Percentiles rank a stretch among this genome's conserved stretches.
Conservation (phyloP, 1,140 invertebrate species). For the Antheraea pernyi region DNA sequence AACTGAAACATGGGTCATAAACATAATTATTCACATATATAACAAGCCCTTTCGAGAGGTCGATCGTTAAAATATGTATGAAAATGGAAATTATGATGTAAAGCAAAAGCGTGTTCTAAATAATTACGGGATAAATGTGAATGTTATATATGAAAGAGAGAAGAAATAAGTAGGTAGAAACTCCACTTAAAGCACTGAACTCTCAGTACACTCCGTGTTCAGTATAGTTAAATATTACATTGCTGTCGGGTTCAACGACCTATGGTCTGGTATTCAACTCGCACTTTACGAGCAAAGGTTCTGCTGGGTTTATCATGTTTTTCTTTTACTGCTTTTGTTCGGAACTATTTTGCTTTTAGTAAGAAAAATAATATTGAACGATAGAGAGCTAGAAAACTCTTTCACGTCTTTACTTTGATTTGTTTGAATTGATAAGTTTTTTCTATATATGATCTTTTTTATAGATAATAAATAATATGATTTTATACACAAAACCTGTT, state of each 20-base stretch:
- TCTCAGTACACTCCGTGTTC: background rate
- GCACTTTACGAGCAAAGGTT: background rate
- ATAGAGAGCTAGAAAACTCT: background rate
- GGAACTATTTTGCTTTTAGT: background rate
- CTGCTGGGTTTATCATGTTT: background rate
- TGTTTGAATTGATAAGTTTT: background rate
- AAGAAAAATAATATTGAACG: background rate
- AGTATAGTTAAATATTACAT: slow-evolving; percentile 1
- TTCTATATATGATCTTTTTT: no score
- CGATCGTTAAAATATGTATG: background rate
- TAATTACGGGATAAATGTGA: background rate
- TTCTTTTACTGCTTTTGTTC: slow-evolving; percentile 1
- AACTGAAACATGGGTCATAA: no score
- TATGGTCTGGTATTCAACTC: background rate
- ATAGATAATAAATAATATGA: no score
- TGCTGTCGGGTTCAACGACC: background rate
- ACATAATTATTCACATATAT: no score
- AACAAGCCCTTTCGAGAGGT: background rate
- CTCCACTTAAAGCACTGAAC: background rate
- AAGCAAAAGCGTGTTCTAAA: background rate
- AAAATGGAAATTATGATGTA: background rate
- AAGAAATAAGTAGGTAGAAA: background rate
- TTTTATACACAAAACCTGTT: no score
- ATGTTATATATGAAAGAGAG: background rate
- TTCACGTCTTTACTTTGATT: background rate